Conservation (phyloP, 2,797 vertebrate genomes). For the Lepilemur ruficaudatus region DNA sequence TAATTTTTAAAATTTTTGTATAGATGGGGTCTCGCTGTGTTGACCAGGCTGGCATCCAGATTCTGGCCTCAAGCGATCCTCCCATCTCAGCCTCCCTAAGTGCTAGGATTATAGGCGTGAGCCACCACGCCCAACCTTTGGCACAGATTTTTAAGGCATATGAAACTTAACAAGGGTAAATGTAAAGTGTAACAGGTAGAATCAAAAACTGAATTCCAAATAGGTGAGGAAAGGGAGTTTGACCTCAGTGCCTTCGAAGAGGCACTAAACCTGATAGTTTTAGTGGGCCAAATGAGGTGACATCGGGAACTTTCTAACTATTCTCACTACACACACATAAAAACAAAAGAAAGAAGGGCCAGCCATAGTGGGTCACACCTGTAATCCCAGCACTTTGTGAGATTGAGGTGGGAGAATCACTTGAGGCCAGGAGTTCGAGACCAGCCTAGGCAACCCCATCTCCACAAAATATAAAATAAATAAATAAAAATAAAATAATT, state of each 20-base stretch:
- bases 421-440: too few relatives aligned
- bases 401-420: too few relatives aligned
- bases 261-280: too few relatives aligned
- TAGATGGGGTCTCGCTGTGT: not conserved
- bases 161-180: not conserved
- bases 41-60: not conserved
- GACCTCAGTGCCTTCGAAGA: not conserved
- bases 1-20: not conserved
- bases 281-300: not conserved
- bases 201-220: not conserved
- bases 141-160: not conserved
- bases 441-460: too few relatives aligned
- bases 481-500: too few relatives aligned
- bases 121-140: not conserved
- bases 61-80: not conserved
- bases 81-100: not conserved
- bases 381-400: too few relatives aligned
- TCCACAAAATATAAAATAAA: too few relatives aligned
- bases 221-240: not conserved
- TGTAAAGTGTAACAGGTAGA: not conserved
- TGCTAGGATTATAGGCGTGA: not conserved
- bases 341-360: not conserved
- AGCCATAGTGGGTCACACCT: not conserved
- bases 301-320: not conserved
- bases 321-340: not conserved